A percentile compares a stretch with the other conserved stretches of the same genome.
phyloP scores from a whole-genome alignment of 2,797 vertebrate species.

The Betta splendens region DNA sequence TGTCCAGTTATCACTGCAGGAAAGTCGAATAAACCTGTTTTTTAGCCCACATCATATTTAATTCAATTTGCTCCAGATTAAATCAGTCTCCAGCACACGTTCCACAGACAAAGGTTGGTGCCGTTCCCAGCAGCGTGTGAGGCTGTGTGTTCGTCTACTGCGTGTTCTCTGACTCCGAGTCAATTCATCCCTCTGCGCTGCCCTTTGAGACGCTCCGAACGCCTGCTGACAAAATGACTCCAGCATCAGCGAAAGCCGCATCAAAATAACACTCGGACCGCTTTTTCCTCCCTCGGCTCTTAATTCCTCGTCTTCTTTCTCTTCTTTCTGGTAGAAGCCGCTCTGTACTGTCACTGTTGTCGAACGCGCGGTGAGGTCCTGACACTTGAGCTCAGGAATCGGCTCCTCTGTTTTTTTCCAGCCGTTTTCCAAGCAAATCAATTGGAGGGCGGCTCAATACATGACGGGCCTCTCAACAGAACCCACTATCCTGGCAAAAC shows the following conservation, averaged over 20 bases:
- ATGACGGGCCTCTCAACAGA: slow-evolving; percentile 32
- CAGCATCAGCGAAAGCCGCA: slow-evolving; percentile 9
- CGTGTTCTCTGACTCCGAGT: not conserved
- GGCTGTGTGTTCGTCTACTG: not conserved
- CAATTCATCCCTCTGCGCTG: slow-evolving; percentile 19
- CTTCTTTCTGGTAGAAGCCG: not conserved
- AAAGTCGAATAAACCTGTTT: not conserved
- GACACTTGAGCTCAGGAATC: slow-evolving; percentile 28
- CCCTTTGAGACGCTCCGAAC: slow-evolving; percentile 25
- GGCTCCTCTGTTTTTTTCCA: slow-evolving; percentile 15
- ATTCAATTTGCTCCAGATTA: not conserved
- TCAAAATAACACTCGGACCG: slow-evolving; percentile 16
- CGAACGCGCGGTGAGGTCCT: slow-evolving; percentile 12
- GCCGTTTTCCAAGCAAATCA: slow-evolving; percentile 29
- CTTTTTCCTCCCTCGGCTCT: not conserved
- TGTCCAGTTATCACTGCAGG: not conserved
- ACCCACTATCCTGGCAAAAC: slow-evolving; percentile 8
- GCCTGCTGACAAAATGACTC: slow-evolving; percentile 18
- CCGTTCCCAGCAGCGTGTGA: not conserved
- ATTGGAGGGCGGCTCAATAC: slow-evolving; percentile 35
- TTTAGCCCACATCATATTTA: not conserved
- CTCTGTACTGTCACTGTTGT: slow-evolving; percentile 14
- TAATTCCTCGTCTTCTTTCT: slow-evolving; percentile 1
- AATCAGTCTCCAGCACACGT: not conserved
- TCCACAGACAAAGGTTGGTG: not conserved